phyloP scores from a whole-genome alignment of 1,140 invertebrate genomes.

The Eubasilissa regina region DNA sequence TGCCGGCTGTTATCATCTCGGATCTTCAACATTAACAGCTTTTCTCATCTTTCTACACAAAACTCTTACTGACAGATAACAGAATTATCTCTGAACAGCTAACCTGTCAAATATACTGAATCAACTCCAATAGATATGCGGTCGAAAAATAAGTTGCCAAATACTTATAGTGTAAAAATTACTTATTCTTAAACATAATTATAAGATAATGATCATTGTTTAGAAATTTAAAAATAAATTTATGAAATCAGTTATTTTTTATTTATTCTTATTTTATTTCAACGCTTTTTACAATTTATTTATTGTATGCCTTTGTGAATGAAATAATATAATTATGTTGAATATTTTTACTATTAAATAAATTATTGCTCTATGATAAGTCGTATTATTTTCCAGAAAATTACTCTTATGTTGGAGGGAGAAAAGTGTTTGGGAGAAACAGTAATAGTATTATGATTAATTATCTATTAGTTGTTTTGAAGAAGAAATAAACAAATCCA shows the following conservation, averaged over 20 bases:
- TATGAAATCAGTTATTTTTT: background rate
- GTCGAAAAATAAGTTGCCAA: conserved; percentile 39
- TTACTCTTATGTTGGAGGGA: no score
- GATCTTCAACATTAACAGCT: conserved; percentile 13
- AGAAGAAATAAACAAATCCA: no score
- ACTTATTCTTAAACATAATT: background rate
- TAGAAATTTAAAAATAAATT: conserved; percentile 1
- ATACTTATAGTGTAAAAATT: conserved; percentile 40
- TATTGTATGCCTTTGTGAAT: background rate
- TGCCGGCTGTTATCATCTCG: background rate
- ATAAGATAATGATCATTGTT: conserved; percentile 31
- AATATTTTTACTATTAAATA: conserved; percentile 17
- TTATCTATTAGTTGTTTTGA: no score
- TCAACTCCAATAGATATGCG: conserved; percentile 22
- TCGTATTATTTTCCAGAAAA: no score
- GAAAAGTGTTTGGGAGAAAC: no score
- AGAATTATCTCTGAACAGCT: conserved; percentile 42
- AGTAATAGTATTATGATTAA: no score
- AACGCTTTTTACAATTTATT: conserved; percentile 8
- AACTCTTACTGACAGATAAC: conserved; percentile 55
- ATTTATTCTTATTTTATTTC: conserved; percentile 1
- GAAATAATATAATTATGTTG: background rate
- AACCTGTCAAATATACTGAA: conserved; percentile 15
- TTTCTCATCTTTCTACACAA: conserved; percentile 52
- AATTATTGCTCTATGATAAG: background rate